Evolutionary conservation across 1,140 invertebrate genomes (phyloP).

Genomic region (Lineus longissimus): DNA sequence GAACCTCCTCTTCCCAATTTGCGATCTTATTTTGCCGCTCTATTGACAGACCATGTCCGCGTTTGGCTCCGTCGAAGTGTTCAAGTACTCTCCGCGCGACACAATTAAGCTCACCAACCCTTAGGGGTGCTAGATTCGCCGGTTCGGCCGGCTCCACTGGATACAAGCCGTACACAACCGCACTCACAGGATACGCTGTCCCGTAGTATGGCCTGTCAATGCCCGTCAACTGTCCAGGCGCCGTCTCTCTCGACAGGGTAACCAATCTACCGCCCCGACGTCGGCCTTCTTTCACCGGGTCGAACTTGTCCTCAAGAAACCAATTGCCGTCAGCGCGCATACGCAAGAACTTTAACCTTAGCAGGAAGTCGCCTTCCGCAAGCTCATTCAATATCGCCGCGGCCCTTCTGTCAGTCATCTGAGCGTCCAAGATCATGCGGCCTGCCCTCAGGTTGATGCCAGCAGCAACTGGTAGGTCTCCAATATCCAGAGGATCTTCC

Average conservation of each 20-base stretch:
- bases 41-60: not conserved
- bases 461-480: too few species aligned
- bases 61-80: slow-evolving; percentile 9
- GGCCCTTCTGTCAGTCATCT: slow-evolving; percentile 2
- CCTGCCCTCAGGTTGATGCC: too few species aligned
- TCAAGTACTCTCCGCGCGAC: slow-evolving; percentile 3
- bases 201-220: slow-evolving; percentile 11
- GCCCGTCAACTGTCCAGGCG: not conserved
- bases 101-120: slow-evolving; percentile 11
- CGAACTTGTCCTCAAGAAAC: slow-evolving; percentile 15
- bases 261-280: not conserved
- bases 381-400: not conserved
- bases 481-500: too few species aligned
- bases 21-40: not conserved
- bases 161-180: slow-evolving; percentile 14
- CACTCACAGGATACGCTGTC: slow-evolving; percentile 16
- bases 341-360: slow-evolving; percentile 8
- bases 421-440: not conserved
- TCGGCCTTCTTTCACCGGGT: slow-evolving; percentile 7
- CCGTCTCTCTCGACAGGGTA: not conserved
- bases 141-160: not conserved
- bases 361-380: slow-evolving; percentile 2
- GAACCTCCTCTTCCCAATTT: slow-evolving; percentile 7
- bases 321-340: slow-evolving; percentile 1
- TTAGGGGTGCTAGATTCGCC: slow-evolving; percentile 12